Evolutionary conservation across 2,113 vertebrate genomes (phyloP).

Genomic region (Thamnaconus septentrionalis): DNA sequence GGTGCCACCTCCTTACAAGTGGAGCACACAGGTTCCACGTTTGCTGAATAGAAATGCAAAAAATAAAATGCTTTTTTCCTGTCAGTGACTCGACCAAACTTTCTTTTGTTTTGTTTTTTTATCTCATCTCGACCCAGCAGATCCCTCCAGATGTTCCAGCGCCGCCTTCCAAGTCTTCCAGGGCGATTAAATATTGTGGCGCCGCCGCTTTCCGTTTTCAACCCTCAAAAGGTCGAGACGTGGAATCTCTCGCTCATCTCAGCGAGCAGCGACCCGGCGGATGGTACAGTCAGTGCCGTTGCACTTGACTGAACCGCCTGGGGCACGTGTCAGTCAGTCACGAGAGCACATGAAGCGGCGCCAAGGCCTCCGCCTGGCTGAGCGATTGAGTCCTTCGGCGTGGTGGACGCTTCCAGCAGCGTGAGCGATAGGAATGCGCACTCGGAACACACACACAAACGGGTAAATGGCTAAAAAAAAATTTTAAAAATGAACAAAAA

Average conservation of each 20-base stretch:
- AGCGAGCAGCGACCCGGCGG: conserved; percentile 25
- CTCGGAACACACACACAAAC: background rate
- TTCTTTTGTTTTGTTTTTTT: no score
- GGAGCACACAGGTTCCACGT: no score
- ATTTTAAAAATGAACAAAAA: background rate
- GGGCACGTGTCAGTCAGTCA: conserved; percentile 41
- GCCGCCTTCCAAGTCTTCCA: no score
- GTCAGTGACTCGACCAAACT: no score
- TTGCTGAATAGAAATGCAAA: no score
- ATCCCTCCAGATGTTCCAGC: no score
- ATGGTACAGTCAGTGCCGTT: conserved; percentile 51
- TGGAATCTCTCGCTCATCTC: conserved; percentile 7
- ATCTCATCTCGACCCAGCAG: no score
- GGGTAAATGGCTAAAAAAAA: conserved; percentile 13
- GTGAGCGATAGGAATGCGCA: background rate
- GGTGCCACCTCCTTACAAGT: no score
- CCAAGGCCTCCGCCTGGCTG: conserved; percentile 20
- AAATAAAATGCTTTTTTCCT: no score
- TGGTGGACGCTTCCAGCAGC: conserved; percentile 12
- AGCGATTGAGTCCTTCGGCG: conserved; percentile 17
- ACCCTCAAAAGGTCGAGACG: no score
- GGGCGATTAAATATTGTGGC: no score
- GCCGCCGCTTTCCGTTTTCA: no score
- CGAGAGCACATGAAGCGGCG: conserved; percentile 34
- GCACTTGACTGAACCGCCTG: conserved; percentile 51